Percentiles rank a stretch among this genome's conserved stretches.
Evolutionary conservation across 2,113 vertebrate genomes (phyloP).

Genomic region (Calyptommatus sinebrachiatus): DNA sequence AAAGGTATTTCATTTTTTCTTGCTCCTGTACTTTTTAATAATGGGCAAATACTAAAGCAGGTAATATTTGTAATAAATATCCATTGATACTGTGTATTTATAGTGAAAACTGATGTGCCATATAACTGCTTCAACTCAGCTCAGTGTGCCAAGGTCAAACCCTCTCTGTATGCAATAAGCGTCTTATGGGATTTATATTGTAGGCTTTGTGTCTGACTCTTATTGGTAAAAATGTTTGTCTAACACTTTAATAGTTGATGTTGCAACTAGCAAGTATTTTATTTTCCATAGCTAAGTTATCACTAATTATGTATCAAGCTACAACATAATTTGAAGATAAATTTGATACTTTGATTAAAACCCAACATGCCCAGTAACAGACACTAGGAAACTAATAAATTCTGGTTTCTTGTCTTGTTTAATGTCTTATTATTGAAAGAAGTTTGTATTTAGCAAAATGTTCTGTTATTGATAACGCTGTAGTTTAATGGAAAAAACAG

Average conservation of each 20-base stretch:
- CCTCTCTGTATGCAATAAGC: slow-evolving; percentile 34
- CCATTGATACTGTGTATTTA: rapidly evolving
- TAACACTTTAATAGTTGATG: slow-evolving; percentile 40
- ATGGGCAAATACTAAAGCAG: slow-evolving; percentile 43
- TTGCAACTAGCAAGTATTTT: slow-evolving; percentile 37
- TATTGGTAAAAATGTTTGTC: slow-evolving; percentile 36
- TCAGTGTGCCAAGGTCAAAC: slow-evolving; percentile 42
- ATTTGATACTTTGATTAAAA: slow-evolving; percentile 31
- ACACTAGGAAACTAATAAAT: slow-evolving; percentile 19
- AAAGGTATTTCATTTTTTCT: slow-evolving; percentile 24
- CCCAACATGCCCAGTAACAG: background rate
- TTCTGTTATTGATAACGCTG: background rate
- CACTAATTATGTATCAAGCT: slow-evolving; percentile 31
- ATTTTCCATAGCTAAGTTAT: slow-evolving; percentile 16
- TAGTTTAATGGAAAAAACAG: background rate
- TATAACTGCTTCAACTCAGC: slow-evolving; percentile 15
- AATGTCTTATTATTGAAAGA: slow-evolving; percentile 5
- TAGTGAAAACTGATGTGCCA: slow-evolving; percentile 6
- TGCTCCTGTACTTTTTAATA: slow-evolving; percentile 39
- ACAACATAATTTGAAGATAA: slow-evolving; percentile 23
- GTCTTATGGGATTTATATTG: slow-evolving; percentile 35
- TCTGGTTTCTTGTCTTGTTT: background rate
- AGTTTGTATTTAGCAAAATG: background rate
- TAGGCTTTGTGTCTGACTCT: slow-evolving; percentile 22
- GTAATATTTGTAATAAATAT: slow-evolving; percentile 43